Evolutionary conservation across 2,888 invertebrate species (phyloP).

Genomic region (Machimus atricapillus): DNA sequence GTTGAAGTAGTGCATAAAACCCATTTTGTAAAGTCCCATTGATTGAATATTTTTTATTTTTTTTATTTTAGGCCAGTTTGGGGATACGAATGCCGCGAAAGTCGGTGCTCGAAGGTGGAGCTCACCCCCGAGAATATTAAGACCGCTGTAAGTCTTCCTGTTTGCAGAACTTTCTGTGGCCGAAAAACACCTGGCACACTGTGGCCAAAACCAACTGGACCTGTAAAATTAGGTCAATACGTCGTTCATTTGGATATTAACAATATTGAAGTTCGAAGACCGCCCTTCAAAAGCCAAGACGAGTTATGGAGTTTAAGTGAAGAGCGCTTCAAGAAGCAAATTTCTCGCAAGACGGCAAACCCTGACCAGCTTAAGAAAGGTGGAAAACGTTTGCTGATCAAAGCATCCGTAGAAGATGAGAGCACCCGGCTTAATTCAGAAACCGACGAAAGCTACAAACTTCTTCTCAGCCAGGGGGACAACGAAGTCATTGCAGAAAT

Average conservation of each 20-base stretch:
- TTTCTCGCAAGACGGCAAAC: constrained; percentile 56
- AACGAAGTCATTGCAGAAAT: constrained; percentile 64
- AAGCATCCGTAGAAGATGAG: constrained; percentile 56
- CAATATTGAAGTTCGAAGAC: constrained; percentile 56
- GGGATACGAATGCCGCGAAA: constrained; percentile 57
- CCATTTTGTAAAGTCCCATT: not conserved
- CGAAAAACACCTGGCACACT: constrained; percentile 61
- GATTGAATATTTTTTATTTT: not conserved
- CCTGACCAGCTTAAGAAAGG: constrained; percentile 54
- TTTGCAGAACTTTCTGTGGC: constrained; percentile 65
- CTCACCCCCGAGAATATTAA: constrained; percentile 55
- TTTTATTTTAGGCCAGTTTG: constrained; percentile 50
- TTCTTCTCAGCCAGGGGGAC: constrained; percentile 55
- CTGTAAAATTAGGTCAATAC: constrained; percentile 59
- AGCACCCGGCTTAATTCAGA: constrained; percentile 61
- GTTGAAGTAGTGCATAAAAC: not conserved
- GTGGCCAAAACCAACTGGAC: constrained; percentile 64
- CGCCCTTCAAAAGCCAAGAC: constrained; percentile 51
- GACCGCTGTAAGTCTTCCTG: constrained; percentile 60
- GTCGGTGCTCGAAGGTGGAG: constrained; percentile 57
- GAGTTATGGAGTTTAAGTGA: constrained; percentile 56
- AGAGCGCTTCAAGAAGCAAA: constrained; percentile 59
- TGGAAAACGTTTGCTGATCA: constrained; percentile 61
- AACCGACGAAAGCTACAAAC: constrained; percentile 66
- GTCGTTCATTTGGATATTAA: constrained; percentile 62